Conservation (phyloP, 1,140 invertebrate species). For the Lordiphosa collinella region DNA sequence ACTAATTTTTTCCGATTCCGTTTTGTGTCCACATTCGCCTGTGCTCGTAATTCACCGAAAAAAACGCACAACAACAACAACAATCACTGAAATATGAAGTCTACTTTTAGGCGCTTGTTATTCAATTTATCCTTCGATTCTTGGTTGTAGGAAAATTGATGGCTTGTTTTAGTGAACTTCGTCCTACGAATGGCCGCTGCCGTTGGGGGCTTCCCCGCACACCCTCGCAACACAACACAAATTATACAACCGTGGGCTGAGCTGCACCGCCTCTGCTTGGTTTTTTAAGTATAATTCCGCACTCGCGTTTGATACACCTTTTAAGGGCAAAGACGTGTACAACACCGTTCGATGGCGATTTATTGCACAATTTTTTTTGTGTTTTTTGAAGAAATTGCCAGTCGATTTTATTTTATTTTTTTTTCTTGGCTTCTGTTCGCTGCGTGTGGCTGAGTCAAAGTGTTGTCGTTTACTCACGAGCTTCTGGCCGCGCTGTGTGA, state of each 20-base stretch:
- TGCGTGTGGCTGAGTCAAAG: slow-evolving; percentile 69
- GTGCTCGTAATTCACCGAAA: slow-evolving; percentile 37
- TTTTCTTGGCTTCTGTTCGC: slow-evolving; percentile 37
- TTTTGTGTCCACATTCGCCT: slow-evolving; percentile 59
- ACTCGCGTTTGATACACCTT: slow-evolving; percentile 4
- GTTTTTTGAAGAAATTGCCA: neutral
- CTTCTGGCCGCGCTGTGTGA: slow-evolving; percentile 53
- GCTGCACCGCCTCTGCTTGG: slow-evolving; percentile 2
- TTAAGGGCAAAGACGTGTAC: no score
- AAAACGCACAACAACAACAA: slow-evolving; percentile 22
- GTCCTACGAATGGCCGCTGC: slow-evolving; percentile 46
- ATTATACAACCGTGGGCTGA: slow-evolving; percentile 56
- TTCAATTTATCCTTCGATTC: slow-evolving; percentile 27
- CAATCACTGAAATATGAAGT: slow-evolving; percentile 16
- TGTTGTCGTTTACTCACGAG: slow-evolving; percentile 74
- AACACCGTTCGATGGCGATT: neutral
- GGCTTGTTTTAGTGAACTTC: neutral
- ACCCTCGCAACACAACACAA: slow-evolving; percentile 30
- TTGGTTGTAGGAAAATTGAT: neutral
- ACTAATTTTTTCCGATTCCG: slow-evolving; percentile 54
- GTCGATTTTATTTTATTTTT: slow-evolving; percentile 21
- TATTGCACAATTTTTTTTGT: slow-evolving; percentile 49
- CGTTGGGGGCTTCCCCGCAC: slow-evolving; percentile 35
- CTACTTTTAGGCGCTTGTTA: slow-evolving; percentile 1
- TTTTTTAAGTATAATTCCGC: neutral